Percentiles rank a stretch among this genome's conserved stretches.
Conservation (phyloP, 2,113 vertebrate genomes). For the Poeciliopsis retropinna region DNA sequence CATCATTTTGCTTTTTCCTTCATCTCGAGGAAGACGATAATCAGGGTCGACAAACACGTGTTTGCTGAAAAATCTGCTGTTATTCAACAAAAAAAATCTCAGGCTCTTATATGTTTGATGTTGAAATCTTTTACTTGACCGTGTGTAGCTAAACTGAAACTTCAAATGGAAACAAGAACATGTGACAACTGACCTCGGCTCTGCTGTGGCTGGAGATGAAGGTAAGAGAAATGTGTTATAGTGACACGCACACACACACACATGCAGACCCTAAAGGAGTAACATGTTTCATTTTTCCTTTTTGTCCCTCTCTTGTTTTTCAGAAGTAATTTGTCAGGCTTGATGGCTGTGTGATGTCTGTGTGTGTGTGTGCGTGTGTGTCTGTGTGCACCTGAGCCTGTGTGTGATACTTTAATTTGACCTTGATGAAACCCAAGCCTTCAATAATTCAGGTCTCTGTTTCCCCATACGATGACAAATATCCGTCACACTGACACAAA, state of each 20-base stretch:
- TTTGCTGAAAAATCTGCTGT: background rate
- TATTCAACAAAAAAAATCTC: background rate
- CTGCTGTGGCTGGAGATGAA: background rate
- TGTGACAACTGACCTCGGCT: background rate
- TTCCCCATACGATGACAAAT: constrained; percentile 43
- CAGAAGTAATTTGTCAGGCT: constrained; percentile 39
- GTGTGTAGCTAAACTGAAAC: background rate
- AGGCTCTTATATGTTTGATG: background rate
- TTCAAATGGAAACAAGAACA: background rate
- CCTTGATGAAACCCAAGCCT: constrained; percentile 64
- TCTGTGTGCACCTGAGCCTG: constrained; percentile 17
- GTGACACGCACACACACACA: background rate
- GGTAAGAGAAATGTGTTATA: constrained; percentile 12
- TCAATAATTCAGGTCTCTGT: constrained; percentile 53
- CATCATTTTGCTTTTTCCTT: background rate
- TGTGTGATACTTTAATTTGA: constrained; percentile 40
- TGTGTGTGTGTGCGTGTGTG: constrained; percentile 5
- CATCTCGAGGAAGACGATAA: background rate
- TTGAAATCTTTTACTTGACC: background rate
- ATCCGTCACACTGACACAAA: constrained; percentile 41
- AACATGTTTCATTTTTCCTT: constrained; percentile 24
- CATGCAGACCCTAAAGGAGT: constrained; percentile 6
- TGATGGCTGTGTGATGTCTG: constrained; percentile 22
- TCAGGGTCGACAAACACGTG: background rate
- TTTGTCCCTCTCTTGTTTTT: constrained; percentile 11